Base-by-base conservation (phyloP, 1,140 invertebrate genomes). In the Drosophila nannoptera region DNA sequence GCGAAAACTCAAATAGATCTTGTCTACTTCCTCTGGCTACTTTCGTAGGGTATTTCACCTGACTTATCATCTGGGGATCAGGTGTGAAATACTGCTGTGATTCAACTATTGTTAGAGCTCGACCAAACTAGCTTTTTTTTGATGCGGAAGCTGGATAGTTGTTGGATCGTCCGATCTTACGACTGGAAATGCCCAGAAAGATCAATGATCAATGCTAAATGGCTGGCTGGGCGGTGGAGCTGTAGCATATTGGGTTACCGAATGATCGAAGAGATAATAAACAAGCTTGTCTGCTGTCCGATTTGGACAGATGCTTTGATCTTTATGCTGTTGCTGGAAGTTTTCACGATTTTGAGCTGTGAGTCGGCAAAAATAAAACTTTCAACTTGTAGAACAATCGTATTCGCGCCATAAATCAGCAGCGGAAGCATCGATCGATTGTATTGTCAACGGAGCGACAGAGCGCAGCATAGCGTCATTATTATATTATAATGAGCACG, bases 351-450 rank as follows among this genome's bases (percentile, higher is more conserved):
- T 38, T 60, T 43, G 29, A 55, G 38, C 32, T 65, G 55, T 42
- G 31, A 49, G 42, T 65, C 14, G 38, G 16, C 40, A 45, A 59
- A 45, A 59, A 53, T 33, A 7, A 65, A 45, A 59, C 36, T 46
- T 38, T 42, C 35, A 69, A 49, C 62, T 50, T 74, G 52, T 56
- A 49, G 36, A 45, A 42, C n/a, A 49, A 46, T 70, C 64, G 68
- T 72, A 66, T 78, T 61, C 50, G 59, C 46, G 64, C 68, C 68
- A 82, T 82, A 82, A 82, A 82, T 82, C 78, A 82, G 62, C 53
- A 46, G 58, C 53, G 68, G 38, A 75, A 64, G 59, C 72, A 58
- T 52, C 68, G 60, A 75, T 80, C 77, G 70, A 82, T 80, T 53
- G 46, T 61, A 53, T 53, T 49, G 63, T 40, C 54, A 61, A 43